phyloP scores from a whole-genome alignment of 2,797 vertebrate species.

The Ctenochaetus hawaiiensis region DNA sequence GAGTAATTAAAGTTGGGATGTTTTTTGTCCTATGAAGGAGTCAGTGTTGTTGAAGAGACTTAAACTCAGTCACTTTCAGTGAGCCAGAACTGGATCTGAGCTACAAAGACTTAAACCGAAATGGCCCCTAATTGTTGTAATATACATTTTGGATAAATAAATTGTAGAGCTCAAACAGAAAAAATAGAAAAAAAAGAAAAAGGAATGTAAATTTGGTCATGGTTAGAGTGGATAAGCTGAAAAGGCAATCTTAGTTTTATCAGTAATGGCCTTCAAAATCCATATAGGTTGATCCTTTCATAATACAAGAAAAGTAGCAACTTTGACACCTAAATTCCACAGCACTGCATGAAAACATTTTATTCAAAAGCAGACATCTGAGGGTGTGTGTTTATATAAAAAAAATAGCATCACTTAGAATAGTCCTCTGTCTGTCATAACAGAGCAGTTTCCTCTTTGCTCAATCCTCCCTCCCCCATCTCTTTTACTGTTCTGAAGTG shows the following conservation, averaged over 20 bases:
- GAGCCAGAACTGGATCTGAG: neutral
- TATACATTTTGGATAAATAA: too few species aligned
- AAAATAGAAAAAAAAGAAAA: too few species aligned
- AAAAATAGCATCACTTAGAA: slow-evolving; percentile 3
- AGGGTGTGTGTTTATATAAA: slow-evolving; percentile 14
- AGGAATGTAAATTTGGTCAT: too few species aligned
- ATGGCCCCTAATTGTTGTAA: neutral
- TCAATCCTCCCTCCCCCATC: slow-evolving; percentile 11
- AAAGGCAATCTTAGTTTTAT: too few species aligned
- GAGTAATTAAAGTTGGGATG: neutral
- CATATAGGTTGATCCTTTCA: neutral
- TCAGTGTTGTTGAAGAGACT: neutral
- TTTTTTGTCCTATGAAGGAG: neutral
- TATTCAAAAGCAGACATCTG: neutral
- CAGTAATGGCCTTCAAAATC: neutral
- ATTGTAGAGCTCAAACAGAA: too few species aligned
- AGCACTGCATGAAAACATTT: neutral
- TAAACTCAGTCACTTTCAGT: neutral
- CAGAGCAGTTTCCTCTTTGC: neutral
- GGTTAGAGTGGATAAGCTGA: too few species aligned
- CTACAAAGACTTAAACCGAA: neutral
- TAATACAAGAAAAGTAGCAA: neutral
- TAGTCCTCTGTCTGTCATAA: slow-evolving; percentile 11
- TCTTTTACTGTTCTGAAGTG: slow-evolving; percentile 13
- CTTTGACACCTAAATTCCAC: neutral